These are phyloP conservation scores for Blomia tropicalis DNA, from an alignment of 2,888 invertebrate genomes.

Conservation along the genomic window DNA sequence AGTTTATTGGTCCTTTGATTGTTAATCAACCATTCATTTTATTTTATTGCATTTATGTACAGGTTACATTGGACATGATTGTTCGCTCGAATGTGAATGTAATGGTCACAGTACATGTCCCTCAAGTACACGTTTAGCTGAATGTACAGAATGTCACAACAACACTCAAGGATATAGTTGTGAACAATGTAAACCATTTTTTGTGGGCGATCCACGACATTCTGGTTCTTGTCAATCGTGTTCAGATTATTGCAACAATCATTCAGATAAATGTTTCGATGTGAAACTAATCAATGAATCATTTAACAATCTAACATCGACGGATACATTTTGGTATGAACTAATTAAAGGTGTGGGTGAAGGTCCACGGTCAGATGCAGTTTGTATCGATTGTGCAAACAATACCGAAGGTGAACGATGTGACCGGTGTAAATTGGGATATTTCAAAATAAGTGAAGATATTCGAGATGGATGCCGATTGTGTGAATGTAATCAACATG, in stretches of 20 bases:
- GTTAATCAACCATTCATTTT: slow-evolving; percentile 19
- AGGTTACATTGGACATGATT: slow-evolving; percentile 77
- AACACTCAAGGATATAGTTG: slow-evolving; percentile 59
- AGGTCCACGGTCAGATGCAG: slow-evolving; percentile 45
- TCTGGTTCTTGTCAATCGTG: slow-evolving; percentile 72
- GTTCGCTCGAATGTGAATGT: slow-evolving; percentile 76
- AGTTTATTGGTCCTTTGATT: not conserved
- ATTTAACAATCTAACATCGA: not conserved
- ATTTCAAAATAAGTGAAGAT: slow-evolving; percentile 35
- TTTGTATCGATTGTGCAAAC: slow-evolving; percentile 67
- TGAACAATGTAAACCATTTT: slow-evolving; percentile 71
- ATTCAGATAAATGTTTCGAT: slow-evolving; percentile 54
- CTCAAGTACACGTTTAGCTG: slow-evolving; percentile 47
- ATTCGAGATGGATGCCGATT: slow-evolving; percentile 62
- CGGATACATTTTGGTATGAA: not conserved
- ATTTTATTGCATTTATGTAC: not conserved
- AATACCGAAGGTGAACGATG: slow-evolving; percentile 76
- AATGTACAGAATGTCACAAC: slow-evolving; percentile 74
- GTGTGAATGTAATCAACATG: slow-evolving; percentile 84
- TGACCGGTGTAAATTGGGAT: slow-evolving; percentile 29
- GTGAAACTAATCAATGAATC: slow-evolving; percentile 25
- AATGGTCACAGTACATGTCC: slow-evolving; percentile 77
- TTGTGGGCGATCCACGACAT: slow-evolving; percentile 70
- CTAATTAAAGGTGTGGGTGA: slow-evolving; percentile 25
- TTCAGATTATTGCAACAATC: slow-evolving; percentile 59